A percentile compares a stretch with the other conserved stretches of the same genome.
phyloP scores from a whole-genome alignment of 1,140 invertebrate genomes.

The Papilio xuthus region DNA sequence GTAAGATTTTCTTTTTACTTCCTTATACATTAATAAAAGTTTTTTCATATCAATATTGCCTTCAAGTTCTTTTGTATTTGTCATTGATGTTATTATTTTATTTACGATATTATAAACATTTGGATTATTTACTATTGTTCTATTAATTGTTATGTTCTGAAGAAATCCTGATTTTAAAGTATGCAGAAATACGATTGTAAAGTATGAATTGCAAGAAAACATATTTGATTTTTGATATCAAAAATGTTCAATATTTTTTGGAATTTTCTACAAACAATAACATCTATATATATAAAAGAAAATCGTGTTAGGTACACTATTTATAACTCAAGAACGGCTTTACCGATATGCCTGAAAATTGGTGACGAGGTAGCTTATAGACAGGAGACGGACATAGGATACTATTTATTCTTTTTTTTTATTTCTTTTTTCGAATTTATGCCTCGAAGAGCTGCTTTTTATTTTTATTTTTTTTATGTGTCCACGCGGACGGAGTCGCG shows the following conservation, averaged over 20 bases:
- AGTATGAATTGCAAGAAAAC: background rate
- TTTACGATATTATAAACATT: conserved; percentile 25
- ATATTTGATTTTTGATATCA: background rate
- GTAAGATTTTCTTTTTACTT: background rate
- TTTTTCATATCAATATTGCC: conserved; percentile 9
- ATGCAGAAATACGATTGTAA: background rate
- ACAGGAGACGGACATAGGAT: too few species aligned
- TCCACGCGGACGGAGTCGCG: too few species aligned
- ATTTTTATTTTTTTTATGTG: too few species aligned
- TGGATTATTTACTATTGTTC: background rate
- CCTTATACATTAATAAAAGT: background rate
- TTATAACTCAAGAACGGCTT: too few species aligned
- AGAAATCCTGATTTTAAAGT: background rate
- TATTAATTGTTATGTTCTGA: background rate
- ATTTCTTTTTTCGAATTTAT: too few species aligned
- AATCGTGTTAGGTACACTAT: too few species aligned
- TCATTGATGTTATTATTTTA: conserved; percentile 21
- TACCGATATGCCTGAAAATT: too few species aligned
- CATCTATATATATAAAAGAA: too few species aligned
- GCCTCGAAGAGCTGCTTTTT: too few species aligned
- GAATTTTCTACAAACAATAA: background rate
- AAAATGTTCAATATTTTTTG: background rate
- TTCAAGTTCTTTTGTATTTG: conserved; percentile 19
- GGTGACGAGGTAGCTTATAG: too few species aligned
- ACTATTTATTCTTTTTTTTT: too few species aligned